phyloP scores from a whole-genome alignment of 1,140 invertebrate genomes.

The Planococcus citri region DNA sequence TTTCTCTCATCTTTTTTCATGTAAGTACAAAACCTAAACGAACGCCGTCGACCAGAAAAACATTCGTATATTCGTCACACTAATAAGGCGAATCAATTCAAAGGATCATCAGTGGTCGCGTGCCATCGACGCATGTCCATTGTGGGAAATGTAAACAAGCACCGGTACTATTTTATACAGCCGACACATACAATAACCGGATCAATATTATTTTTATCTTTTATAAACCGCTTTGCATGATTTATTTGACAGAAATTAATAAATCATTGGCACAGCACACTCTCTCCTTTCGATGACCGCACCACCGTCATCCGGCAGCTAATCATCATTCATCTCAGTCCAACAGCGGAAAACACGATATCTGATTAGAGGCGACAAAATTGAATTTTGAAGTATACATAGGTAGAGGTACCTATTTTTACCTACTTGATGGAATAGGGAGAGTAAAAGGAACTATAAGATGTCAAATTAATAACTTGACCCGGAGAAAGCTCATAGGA shows the following conservation, averaged over 20 bases:
- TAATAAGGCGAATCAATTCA: conserved; percentile 17
- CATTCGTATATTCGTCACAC: background rate
- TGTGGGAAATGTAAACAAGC: conserved; percentile 19
- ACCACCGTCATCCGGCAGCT: background rate
- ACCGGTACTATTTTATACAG: background rate
- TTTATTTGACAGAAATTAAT: conserved; percentile 20
- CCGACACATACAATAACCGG: conserved; percentile 9
- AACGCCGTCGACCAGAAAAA: background rate
- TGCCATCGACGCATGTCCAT: conserved; percentile 10
- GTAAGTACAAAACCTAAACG: background rate
- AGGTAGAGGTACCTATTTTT: no score
- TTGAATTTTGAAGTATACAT: no score
- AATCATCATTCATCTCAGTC: background rate
- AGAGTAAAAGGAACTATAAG: no score
- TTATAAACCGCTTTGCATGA: conserved; percentile 19
- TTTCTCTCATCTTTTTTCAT: background rate
- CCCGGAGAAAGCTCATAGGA: no score
- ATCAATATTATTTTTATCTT: conserved; percentile 7
- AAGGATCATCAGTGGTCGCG: conserved; percentile 9
- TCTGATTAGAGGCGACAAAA: no score
- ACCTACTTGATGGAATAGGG: no score
- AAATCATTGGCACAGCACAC: background rate
- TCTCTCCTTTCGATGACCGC: background rate
- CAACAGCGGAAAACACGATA: no score
- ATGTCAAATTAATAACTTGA: no score